phyloP scores from a whole-genome alignment of 2,113 vertebrate species.

The Sander lucioperca region DNA sequence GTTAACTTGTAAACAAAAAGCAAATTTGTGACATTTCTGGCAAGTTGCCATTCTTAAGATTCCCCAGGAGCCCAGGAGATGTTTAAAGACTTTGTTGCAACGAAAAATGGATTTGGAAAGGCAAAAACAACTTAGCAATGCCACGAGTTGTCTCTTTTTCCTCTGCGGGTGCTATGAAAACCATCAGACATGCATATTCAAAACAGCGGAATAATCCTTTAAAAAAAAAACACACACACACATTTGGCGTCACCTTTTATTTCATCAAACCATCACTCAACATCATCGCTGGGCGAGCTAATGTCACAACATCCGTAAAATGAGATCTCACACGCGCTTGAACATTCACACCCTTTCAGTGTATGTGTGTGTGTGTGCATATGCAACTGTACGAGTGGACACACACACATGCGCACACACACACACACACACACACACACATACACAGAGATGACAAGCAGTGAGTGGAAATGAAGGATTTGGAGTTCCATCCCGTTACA shows the following conservation, averaged over 20 bases:
- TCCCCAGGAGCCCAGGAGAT: constrained; percentile 46
- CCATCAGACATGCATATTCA: constrained; percentile 9
- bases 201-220: constrained; percentile 45
- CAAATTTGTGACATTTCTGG: constrained; percentile 72
- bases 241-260: constrained; percentile 49
- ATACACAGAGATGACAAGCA: constrained; percentile 81
- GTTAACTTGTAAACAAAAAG: constrained; percentile 82
- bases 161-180: constrained; percentile 8
- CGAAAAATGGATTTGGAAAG: constrained; percentile 30
- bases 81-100: constrained; percentile 51
- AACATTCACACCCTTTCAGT: constrained; percentile 67
- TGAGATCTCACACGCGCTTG: constrained; percentile 73
- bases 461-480: constrained; percentile 86
- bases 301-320: constrained; percentile 79
- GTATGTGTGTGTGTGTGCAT: constrained; percentile 32
- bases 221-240: constrained; percentile 22
- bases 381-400: constrained; percentile 67
- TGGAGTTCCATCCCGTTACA: constrained; percentile 86
- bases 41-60: constrained; percentile 52
- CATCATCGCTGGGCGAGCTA: constrained; percentile 48
- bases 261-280: constrained; percentile 59
- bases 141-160: background rate
- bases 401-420: constrained; percentile 48
- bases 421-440: constrained; percentile 42
- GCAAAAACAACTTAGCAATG: background rate